Evolutionary conservation across 2,797 vertebrate genomes (phyloP).

Genomic region (Propithecus deckenii): DNA sequence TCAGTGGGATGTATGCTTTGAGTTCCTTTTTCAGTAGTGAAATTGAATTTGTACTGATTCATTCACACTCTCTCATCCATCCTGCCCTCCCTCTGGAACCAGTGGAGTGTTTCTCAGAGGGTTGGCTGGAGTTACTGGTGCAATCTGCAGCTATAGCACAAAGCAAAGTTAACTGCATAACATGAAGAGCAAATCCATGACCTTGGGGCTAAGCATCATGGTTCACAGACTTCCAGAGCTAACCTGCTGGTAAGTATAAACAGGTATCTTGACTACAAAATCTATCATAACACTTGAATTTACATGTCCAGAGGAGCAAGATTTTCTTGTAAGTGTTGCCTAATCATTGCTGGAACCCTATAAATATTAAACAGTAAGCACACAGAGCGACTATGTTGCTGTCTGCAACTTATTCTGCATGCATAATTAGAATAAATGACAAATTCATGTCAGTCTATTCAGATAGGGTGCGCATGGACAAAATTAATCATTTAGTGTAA

Average conservation of each 20-base stretch:
- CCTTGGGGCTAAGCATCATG: background rate
- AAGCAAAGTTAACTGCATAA: background rate
- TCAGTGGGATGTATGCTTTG: background rate
- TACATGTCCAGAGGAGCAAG: background rate
- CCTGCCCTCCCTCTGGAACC: too few relatives aligned
- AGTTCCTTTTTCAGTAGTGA: background rate
- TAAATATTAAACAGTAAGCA: slow-evolving; percentile 70
- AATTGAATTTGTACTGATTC: background rate
- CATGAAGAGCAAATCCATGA: background rate
- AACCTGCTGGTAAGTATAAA: background rate
- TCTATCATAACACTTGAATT: background rate
- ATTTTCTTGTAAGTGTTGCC: background rate
- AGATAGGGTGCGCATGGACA: background rate
- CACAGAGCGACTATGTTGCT: background rate
- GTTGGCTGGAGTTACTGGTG: rapidly evolving
- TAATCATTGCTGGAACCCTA: background rate
- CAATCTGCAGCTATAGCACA: background rate
- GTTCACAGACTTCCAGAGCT: background rate
- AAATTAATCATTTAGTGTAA: slow-evolving; percentile 61
- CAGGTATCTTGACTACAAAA: background rate
- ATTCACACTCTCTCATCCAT: too few relatives aligned
- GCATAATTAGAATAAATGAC: slow-evolving; percentile 70
- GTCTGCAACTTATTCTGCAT: slow-evolving; percentile 61
- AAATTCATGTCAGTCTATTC: slow-evolving; percentile 45
- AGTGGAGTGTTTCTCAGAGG: background rate